A percentile compares a stretch with the other conserved stretches of the same genome.
Conservation (phyloP, 2,888 invertebrate genomes). For the Lacanobia oleracea region DNA sequence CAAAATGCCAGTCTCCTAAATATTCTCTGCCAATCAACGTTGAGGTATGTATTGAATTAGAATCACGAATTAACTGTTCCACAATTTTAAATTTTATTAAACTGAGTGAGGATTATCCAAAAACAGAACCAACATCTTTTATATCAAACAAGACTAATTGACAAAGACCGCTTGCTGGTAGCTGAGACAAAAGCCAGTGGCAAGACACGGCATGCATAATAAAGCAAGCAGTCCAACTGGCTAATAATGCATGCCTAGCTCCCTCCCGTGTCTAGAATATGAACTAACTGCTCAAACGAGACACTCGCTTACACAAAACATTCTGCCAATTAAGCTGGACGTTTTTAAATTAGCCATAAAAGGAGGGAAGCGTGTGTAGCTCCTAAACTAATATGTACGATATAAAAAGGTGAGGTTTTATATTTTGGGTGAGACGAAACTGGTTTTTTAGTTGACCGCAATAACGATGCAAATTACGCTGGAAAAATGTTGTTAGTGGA, state of each 20-base stretch:
- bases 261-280: slow-evolving; percentile 57
- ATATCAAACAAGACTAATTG: slow-evolving; percentile 52
- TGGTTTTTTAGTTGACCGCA: slow-evolving; percentile 26
- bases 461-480: slow-evolving; percentile 40
- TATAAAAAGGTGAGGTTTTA: slow-evolving; percentile 17
- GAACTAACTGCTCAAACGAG: slow-evolving; percentile 37
- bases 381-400: slow-evolving; percentile 28
- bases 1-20: too few relatives aligned
- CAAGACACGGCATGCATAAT: slow-evolving; percentile 57
- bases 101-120: not conserved
- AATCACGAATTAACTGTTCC: not conserved
- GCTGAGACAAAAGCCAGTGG: slow-evolving; percentile 44
- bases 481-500: slow-evolving; percentile 19
- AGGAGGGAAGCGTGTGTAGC: slow-evolving; percentile 28
- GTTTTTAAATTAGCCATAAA: slow-evolving; percentile 39
- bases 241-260: slow-evolving; percentile 66
- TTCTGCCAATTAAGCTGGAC: slow-evolving; percentile 39
- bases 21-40: too few relatives aligned
- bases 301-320: slow-evolving; percentile 52
- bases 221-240: slow-evolving; percentile 43
- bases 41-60: too few relatives aligned
- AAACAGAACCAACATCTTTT: slow-evolving; percentile 25
- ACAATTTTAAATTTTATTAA: not conserved
- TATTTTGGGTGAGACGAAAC: slow-evolving; percentile 24
- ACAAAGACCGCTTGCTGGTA: slow-evolving; percentile 51